phyloP scores from a whole-genome alignment of 2,113 vertebrate species.

The Mirza zaza region DNA sequence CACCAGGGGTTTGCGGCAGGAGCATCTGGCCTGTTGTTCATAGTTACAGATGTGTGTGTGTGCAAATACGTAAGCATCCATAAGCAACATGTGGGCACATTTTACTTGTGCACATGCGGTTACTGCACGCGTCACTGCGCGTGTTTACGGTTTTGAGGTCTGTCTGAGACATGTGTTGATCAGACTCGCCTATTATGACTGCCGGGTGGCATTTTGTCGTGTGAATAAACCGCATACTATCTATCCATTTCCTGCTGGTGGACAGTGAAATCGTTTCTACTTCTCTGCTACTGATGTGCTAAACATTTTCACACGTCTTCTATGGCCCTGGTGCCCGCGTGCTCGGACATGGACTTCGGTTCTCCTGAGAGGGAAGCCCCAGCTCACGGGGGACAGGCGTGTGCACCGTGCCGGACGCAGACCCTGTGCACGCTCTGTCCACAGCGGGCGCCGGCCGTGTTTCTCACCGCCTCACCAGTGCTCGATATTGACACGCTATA shows the following conservation, averaged over 20 bases:
- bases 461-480: background rate
- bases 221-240: background rate
- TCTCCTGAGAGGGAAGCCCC: background rate
- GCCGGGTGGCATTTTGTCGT: rapidly evolving
- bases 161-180: background rate
- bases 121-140: too few relatives aligned
- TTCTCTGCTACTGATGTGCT: background rate
- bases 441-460: background rate
- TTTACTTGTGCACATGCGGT: background rate
- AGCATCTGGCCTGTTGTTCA: background rate
- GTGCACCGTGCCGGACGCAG: rapidly evolving
- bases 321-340: background rate
- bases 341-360: too few relatives aligned
- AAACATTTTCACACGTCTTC: background rate
- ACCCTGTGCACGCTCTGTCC: rapidly evolving
- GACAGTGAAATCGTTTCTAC: background rate
- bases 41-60: background rate
- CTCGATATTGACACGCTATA: too few relatives aligned
- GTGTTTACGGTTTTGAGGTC: background rate
- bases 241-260: background rate
- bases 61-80: background rate
- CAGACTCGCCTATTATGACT: background rate
- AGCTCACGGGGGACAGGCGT: rapidly evolving
- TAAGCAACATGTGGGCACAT: background rate
- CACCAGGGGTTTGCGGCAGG: background rate